phyloP scores from a whole-genome alignment of 53 echinoderm and acorn worm genomes.

The Mesocentrotus franciscanus region DNA sequence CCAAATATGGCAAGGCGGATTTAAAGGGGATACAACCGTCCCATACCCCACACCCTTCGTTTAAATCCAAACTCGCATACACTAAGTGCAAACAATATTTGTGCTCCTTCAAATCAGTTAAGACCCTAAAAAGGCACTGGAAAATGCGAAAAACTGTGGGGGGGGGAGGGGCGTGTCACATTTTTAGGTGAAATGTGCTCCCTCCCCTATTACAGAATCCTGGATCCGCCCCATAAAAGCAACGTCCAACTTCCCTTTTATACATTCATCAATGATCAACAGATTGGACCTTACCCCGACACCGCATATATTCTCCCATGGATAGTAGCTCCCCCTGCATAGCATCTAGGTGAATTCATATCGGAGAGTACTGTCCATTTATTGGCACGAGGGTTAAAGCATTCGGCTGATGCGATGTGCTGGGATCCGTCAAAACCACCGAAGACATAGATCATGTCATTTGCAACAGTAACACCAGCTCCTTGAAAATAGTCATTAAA shows the following conservation, averaged over 20 bases:
- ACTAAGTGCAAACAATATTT: too few relatives aligned
- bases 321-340: constrained; percentile 73
- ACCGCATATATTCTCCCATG: constrained; percentile 79
- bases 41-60: too few relatives aligned
- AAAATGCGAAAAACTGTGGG: too few relatives aligned
- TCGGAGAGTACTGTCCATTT: constrained; percentile 73
- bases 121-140: too few relatives aligned
- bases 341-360: constrained; percentile 78
- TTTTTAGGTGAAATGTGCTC: too few relatives aligned
- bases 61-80: too few relatives aligned
- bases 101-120: too few relatives aligned
- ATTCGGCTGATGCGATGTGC: constrained; percentile 80
- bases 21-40: too few relatives aligned
- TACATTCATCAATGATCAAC: neutral
- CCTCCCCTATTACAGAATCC: too few relatives aligned
- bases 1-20: too few relatives aligned
- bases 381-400: constrained; percentile 82
- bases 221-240: too few relatives aligned
- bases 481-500: constrained; percentile 54
- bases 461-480: constrained; percentile 79
- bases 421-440: constrained; percentile 80
- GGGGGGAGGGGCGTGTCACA: too few relatives aligned
- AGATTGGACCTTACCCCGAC: constrained; percentile 62
- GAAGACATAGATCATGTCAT: constrained; percentile 81
- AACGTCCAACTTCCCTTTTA: neutral